phyloP scores from a whole-genome alignment of 2,797 vertebrate genomes.

The Lophius americanus region DNA sequence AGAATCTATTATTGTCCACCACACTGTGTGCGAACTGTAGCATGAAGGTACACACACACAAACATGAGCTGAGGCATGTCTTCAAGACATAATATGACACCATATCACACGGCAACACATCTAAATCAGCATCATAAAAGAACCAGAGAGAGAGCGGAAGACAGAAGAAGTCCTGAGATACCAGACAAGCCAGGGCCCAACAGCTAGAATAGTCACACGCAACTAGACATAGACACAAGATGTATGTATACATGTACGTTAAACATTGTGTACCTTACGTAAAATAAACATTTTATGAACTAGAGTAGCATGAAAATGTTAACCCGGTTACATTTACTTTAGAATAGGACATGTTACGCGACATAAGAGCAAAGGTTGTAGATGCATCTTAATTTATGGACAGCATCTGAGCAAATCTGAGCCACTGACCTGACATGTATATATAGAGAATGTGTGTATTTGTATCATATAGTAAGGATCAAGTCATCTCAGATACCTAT shows the following conservation, averaged over 20 bases:
- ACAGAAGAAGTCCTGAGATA: conserved; percentile 35
- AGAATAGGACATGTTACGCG: too few species aligned
- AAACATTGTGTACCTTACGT: neutral
- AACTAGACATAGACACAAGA: conserved; percentile 18
- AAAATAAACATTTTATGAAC: conserved; percentile 11
- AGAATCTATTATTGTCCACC: conserved; percentile 44
- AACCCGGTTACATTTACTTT: too few species aligned
- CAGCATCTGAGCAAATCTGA: conserved; percentile 12
- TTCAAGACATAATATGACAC: conserved; percentile 40
- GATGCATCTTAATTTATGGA: conserved; percentile 9
- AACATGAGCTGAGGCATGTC: conserved; percentile 23
- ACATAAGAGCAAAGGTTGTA: too few species aligned
- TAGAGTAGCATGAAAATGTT: too few species aligned
- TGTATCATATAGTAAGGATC: neutral
- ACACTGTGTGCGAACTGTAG: conserved; percentile 35
- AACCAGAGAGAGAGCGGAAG: conserved; percentile 22
- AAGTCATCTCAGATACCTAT: too few species aligned
- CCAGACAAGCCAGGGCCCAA: conserved; percentile 6
- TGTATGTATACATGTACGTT: conserved; percentile 16
- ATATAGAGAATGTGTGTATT: conserved; percentile 1
- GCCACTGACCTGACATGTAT: conserved; percentile 1
- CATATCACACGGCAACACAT: conserved; percentile 51
- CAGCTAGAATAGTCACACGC: conserved; percentile 18
- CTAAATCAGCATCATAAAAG: conserved; percentile 50
- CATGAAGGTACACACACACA: conserved; percentile 24